Percentiles rank a stretch among this genome's conserved stretches.
Evolutionary conservation across 2,888 invertebrate species (phyloP).

Genomic region (Drosophila vallismaia): DNA sequence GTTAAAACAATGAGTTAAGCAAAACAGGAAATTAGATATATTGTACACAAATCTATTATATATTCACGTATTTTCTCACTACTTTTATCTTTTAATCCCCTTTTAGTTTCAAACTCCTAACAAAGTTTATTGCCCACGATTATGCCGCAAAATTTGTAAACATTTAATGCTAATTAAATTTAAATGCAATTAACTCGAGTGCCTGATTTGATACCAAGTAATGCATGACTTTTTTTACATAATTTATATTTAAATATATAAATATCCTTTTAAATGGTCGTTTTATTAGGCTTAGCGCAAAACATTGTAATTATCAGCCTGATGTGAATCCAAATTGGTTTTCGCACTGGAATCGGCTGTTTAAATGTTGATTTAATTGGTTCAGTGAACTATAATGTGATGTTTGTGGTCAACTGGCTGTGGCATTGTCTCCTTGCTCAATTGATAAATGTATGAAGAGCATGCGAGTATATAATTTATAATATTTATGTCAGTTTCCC

Average conservation of each 20-base stretch:
- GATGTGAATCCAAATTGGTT: slow-evolving; percentile 13
- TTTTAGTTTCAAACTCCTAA: neutral
- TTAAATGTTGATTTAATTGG: slow-evolving; percentile 46
- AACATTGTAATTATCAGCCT: slow-evolving; percentile 30
- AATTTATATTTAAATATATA: slow-evolving; percentile 10
- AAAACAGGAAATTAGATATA: slow-evolving; percentile 58
- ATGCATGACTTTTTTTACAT: slow-evolving; percentile 18
- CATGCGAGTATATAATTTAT: neutral
- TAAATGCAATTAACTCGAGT: slow-evolving; percentile 75
- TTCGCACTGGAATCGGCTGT: slow-evolving; percentile 28
- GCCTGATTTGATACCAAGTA: slow-evolving; percentile 62
- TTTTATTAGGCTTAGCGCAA: slow-evolving; percentile 28
- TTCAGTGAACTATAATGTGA: slow-evolving; percentile 27
- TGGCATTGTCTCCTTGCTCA: slow-evolving; percentile 1
- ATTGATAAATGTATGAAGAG: slow-evolving; percentile 6
- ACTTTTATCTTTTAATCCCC: slow-evolving; percentile 18
- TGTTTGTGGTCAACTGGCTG: slow-evolving; percentile 7
- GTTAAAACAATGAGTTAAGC: slow-evolving; percentile 30
- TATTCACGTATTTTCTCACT: neutral
- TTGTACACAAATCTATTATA: slow-evolving; percentile 51
- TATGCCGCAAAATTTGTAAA: slow-evolving; percentile 60
- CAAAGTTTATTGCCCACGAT: slow-evolving; percentile 7
- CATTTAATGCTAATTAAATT: slow-evolving; percentile 78
- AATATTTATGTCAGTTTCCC: neutral
- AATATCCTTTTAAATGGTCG: slow-evolving; percentile 18